Base-by-base conservation (phyloP, 2,113 vertebrate species). In the Nothocercus julius region DNA sequence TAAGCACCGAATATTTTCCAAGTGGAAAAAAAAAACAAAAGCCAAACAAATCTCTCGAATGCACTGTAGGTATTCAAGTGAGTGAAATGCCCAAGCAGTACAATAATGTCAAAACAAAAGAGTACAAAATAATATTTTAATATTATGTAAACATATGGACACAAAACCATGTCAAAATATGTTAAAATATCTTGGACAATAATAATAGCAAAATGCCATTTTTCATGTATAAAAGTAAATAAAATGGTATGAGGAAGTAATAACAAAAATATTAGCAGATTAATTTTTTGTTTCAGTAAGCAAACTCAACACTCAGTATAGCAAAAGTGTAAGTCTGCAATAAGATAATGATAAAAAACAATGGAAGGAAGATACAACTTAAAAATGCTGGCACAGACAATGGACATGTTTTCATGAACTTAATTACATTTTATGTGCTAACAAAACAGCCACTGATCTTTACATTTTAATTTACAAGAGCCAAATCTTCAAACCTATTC, bases 401-500 rank as follows among this genome's bases (percentile, higher is more conserved):
- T 90, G 93, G 82, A 84, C 79, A 74, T 79, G 54, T 85, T 96
- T 97, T 97, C 87, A 95, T 96, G 95, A 92, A 92, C 84, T 94
- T 95, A 95, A 94, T 95, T 93, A 93, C 77, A 86, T 19, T 87
- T 74, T 69, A 81, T 70, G 61, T 83, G 93, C 92, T 97, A 92
- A 95, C 74, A 95, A 93, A 96, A 96, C 80, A 87, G 93, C 47
- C 97, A 82, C 22, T 90, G 92, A 96, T 96, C 96, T 98, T 72
- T 96, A 96, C 89, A 95, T 94, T 93, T 96, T 36, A 92, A 90
- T 92, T 95, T 76, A 96, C 88, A 97, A 95, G 86, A 97, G 97
- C 93, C 83, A 95, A 93, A 93, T 97, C 98, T 97, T 98, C 98
- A 98, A 97, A 98, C 98, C 98, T 97, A 97, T 77, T 94, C 94